These are phyloP conservation scores for Sussaba pulchella DNA, from an alignment of 2,888 invertebrate genomes.

Conservation along the genomic window DNA sequence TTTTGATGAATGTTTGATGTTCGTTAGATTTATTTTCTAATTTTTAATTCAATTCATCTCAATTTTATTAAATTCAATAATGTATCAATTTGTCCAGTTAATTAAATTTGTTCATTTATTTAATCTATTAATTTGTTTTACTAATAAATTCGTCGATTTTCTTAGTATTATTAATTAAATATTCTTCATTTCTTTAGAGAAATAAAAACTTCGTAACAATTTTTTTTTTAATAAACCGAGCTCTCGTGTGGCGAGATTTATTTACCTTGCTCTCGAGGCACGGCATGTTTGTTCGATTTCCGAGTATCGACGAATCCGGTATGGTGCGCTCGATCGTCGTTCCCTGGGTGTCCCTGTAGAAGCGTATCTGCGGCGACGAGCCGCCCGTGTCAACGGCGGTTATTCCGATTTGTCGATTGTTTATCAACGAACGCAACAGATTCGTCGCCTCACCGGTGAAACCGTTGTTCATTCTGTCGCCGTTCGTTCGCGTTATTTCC, in stretches of 20 bases:
- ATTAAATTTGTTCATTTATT: too few species aligned
- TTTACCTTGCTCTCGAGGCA: slow-evolving; percentile 81
- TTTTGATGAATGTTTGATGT: too few species aligned
- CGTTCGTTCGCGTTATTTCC: slow-evolving; percentile 83
- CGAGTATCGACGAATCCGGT: slow-evolving; percentile 80
- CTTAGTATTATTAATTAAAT: too few species aligned
- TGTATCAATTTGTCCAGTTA: too few species aligned
- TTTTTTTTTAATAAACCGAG: too few species aligned
- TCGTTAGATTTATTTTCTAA: too few species aligned
- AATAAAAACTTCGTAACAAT: too few species aligned
- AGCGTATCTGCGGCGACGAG: slow-evolving; percentile 86
- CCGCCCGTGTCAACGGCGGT: slow-evolving; percentile 83
- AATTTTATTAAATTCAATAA: too few species aligned
- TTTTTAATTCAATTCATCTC: too few species aligned
- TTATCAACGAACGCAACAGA: slow-evolving; percentile 90
- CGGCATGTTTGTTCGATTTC: slow-evolving; percentile 81
- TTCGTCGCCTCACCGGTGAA: slow-evolving; percentile 90
- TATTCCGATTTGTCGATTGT: slow-evolving; percentile 90
- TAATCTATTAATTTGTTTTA: too few species aligned
- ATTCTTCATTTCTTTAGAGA: too few species aligned
- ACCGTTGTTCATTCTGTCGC: slow-evolving; percentile 81
- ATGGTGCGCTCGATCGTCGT: slow-evolving; percentile 86
- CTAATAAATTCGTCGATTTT: too few species aligned
- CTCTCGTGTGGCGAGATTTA: not conserved
- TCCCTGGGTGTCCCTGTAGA: slow-evolving; percentile 86